Evolutionary conservation across 2,113 vertebrate species (phyloP).

Genomic region (Clarias batrachus): DNA sequence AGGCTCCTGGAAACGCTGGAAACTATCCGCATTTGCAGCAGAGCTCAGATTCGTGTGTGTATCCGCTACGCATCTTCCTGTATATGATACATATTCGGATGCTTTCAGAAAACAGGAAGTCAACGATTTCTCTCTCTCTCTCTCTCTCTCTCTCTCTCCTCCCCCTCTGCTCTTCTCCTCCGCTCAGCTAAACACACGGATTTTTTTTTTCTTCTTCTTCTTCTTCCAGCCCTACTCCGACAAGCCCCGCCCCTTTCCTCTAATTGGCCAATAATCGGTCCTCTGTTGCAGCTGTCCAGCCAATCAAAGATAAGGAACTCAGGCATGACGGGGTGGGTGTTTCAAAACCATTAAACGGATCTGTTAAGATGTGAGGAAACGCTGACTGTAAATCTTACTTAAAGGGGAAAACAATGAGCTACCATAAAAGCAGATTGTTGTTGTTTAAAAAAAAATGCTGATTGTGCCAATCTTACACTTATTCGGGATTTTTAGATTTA

Average conservation of each 20-base stretch:
- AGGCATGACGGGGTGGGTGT: no score
- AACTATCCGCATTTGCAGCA: constrained; percentile 67
- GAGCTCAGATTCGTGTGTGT: constrained; percentile 39
- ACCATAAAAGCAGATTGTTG: background rate
- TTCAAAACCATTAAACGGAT: background rate
- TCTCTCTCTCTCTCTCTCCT: constrained; percentile 28
- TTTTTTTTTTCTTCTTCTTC: background rate
- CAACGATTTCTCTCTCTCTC: constrained; percentile 51
- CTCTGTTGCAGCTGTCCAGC: background rate
- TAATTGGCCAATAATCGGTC: background rate
- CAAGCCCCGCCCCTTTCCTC: background rate
- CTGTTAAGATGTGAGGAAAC: background rate
- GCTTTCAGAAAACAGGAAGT: constrained; percentile 71
- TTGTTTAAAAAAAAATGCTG: background rate
- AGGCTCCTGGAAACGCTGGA: constrained; percentile 34
- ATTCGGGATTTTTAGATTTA: background rate
- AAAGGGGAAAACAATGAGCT: no score
- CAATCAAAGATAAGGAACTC: background rate
- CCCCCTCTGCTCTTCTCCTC: constrained; percentile 45
- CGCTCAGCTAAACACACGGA: constrained; percentile 58
- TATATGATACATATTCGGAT: constrained; percentile 39
- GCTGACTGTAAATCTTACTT: background rate
- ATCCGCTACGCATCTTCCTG: constrained; percentile 50
- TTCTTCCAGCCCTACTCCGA: background rate
- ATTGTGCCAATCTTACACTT: no score